Base-by-base conservation (phyloP, 2,797 vertebrate species). In the Artibeus jamaicensis region DNA sequence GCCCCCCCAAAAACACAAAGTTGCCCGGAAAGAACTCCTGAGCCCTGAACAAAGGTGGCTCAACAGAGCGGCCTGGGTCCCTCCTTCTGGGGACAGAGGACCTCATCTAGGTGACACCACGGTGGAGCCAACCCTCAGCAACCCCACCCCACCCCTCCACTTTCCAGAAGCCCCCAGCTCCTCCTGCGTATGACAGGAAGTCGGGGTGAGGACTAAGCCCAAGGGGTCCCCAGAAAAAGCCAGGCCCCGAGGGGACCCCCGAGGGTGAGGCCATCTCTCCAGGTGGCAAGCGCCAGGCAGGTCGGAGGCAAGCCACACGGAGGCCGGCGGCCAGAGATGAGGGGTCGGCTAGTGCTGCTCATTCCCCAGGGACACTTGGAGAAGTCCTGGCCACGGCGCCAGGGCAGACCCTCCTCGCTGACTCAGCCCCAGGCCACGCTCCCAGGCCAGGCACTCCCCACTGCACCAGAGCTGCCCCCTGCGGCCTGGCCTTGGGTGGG, bases 401-500 rank as follows among this genome's bases (percentile, higher is more conserved):
- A 71, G 53, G 4, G 2, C 50, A 84, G 89, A 57, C 89, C 92
- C 91, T 73, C 82, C 86, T 24, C 0, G 32, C 95, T 89, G 95
- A 95, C 89, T 97, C 97, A 95, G 65, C 86, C 77, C 53, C 6
- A 9, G 32, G n/a, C 62, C 62, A 18, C 74, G 59, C 53, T 57
- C 12, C 68, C 70, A 70, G 53, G 0, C 89, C 89, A 89, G 87
- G 87, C 96, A 96, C 77, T 78, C 77, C 77, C 87, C 92, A 81
- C 85, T 96, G 95, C 97, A 92, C 68, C 97, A 96, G 59, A 85
- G 82, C 81, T 0, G 19, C 82, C 81, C 57, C 91, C 89, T 21
- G 46, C 0, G 37, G 86, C 78, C 81, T 9, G 2, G 44, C 32
- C 48, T 32, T 15, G 59, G 29, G 29, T 32, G 59, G 24, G 11